phyloP scores from a whole-genome alignment of 2,888 invertebrate genomes.

The Lamellibrachia columna region DNA sequence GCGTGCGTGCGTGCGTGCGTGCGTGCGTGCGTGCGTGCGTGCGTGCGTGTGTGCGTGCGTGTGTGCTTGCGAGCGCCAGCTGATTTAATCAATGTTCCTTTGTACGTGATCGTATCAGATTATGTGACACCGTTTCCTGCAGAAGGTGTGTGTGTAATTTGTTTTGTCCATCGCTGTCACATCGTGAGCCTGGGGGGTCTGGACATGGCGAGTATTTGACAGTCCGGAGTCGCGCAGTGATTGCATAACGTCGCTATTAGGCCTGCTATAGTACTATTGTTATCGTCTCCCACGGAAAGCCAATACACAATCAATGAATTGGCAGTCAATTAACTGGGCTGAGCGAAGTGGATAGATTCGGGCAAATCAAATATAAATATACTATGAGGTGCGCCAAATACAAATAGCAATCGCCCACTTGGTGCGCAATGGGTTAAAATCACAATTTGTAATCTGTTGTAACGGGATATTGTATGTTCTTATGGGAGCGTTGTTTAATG shows the following conservation, averaged over 20 bases:
- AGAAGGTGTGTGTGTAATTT: too few relatives aligned
- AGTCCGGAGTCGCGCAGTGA: not conserved
- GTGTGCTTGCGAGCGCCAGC: too few relatives aligned
- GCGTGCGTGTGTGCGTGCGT: too few relatives aligned
- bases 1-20: too few relatives aligned
- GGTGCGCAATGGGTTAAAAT: not conserved
- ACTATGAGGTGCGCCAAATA: not conserved
- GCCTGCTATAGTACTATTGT: not conserved
- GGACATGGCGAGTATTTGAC: not conserved
- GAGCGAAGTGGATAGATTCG: not conserved
- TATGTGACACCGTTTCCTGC: too few relatives aligned
- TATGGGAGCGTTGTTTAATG: not conserved
- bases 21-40: too few relatives aligned
- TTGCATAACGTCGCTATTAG: not conserved
- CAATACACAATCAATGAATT: conserved; percentile 7
- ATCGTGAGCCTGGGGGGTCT: not conserved
- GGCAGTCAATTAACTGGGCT: not conserved
- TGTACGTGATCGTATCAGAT: too few relatives aligned
- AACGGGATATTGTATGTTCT: not conserved
- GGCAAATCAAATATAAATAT: not conserved
- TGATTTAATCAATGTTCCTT: too few relatives aligned
- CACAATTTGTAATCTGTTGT: not conserved
- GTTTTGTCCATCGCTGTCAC: too few relatives aligned
- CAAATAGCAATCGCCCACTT: not conserved
- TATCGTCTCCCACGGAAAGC: not conserved